Evolutionary conservation across 2,113 vertebrate genomes (phyloP), one percentile per base, ranked within the genome.

Genomic region (Mellivora capensis): DNA sequence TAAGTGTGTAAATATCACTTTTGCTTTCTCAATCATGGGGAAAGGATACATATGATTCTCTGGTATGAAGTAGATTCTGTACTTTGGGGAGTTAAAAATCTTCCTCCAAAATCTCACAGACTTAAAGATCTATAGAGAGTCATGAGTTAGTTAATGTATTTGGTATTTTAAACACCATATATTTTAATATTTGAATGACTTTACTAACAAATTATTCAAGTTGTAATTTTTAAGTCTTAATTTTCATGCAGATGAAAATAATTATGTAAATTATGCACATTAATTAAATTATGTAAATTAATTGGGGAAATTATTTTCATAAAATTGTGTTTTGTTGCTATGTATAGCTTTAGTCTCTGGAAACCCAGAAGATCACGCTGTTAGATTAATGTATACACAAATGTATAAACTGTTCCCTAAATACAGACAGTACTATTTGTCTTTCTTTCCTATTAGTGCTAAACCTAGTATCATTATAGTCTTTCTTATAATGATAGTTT

Each of bases 161-260:
- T 84, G 7, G 9, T 87, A 90, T 89, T 91, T 96, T 88, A 69
- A 90, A 86, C 1, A 61, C 13, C 42, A 61, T 79, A 29, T 81
- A 29, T 81, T 90, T 90, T 81, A 64, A 31, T 88, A 92, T 54
- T 49, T 87, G 17, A 93, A 81, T 44, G 6, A 61, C 64, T 49
- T 93, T 91, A 7, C 54, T 93, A 80, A 80, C 18, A 93, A 92
- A 90, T 71, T 96, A 77, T 74, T 6, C 23, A 90, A 44, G 39
- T 64, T 83, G 10, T 34, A 72, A 77, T 89, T 77, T 69, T 71
- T 54, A 10, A 52, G 67, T n/a, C 39, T 72, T n/a, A 74, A 86
- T 82, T 87, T 97, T 90, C 47, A 57, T 82, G 27, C 69, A 96
- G 25, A 82, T 90, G 6, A 91, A 83, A 95, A 82, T 54, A 42